These are phyloP conservation scores for Phalanger gymnotis DNA, from an alignment of 2,797 vertebrate genomes.

Conservation along the genomic window DNA sequence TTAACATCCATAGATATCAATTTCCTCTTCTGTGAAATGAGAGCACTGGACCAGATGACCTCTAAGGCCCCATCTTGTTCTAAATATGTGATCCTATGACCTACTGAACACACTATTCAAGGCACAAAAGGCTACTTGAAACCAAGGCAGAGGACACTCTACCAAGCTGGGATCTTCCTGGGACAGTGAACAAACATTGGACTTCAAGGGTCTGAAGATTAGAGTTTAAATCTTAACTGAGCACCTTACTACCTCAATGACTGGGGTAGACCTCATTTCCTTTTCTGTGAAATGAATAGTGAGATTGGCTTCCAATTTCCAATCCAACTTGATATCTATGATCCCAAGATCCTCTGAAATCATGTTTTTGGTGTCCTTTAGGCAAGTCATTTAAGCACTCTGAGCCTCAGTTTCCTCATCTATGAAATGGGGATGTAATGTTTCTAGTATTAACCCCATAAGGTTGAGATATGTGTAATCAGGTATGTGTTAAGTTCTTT, in stretches of 20 bases:
- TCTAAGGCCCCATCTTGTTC: neutral
- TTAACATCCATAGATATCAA: neutral
- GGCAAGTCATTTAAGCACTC: neutral
- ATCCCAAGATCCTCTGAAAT: neutral
- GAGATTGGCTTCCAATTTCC: neutral
- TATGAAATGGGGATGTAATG: neutral
- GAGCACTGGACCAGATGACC: neutral
- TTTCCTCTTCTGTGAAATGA: neutral
- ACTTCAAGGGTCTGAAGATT: neutral
- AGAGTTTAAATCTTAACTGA: neutral
- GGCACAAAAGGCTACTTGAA: neutral
- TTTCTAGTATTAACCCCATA: neutral
- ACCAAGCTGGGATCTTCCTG: neutral
- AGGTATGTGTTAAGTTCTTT: neutral
- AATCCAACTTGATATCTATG: neutral
- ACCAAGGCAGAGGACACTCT: neutral
- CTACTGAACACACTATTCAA: neutral
- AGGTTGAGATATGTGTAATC: neutral
- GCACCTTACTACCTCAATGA: neutral
- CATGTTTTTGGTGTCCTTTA: neutral
- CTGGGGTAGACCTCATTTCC: neutral
- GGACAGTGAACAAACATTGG: neutral
- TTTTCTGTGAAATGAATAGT: neutral
- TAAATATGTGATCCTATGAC: neutral
- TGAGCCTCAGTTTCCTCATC: neutral